A percentile compares a stretch with the other conserved stretches of the same genome.
Conservation (phyloP, 1,140 invertebrate species). For the Brachionus angularis region DNA sequence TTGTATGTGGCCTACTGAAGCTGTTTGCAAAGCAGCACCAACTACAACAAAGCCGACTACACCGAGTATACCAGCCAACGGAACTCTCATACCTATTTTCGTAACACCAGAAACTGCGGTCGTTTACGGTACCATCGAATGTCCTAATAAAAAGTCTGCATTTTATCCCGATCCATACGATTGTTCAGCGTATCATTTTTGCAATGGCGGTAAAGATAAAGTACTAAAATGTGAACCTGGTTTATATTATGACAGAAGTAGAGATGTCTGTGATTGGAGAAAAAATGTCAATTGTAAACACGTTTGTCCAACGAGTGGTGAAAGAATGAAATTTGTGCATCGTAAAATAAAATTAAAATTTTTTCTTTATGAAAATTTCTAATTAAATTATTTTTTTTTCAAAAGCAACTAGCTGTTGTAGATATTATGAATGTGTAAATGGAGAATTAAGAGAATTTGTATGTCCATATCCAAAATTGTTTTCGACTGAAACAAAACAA, state of each 20-base stretch:
- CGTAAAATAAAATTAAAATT: conserved; percentile 38
- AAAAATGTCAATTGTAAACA: conserved; percentile 43
- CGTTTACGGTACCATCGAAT: conserved; percentile 36
- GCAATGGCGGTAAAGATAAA: conserved; percentile 42
- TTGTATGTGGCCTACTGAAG: conserved; percentile 23
- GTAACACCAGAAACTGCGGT: conserved; percentile 7
- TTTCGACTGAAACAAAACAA: conserved; percentile 33
- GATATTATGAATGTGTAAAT: conserved; percentile 43
- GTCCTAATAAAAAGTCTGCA: not conserved
- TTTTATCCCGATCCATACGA: conserved; percentile 43
- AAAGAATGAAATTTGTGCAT: conserved; percentile 43
- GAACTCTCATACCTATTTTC: not conserved
- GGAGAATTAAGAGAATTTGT: conserved; percentile 37
- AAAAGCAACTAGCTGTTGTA: conserved; percentile 40
- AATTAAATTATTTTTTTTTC: not conserved
- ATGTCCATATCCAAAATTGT: conserved; percentile 38
- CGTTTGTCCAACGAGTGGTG: conserved; percentile 31
- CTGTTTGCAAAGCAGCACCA: not conserved
- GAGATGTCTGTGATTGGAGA: conserved; percentile 40
- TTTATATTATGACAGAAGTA: conserved; percentile 33
- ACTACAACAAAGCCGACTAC: not conserved
- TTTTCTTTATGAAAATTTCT: conserved; percentile 18
- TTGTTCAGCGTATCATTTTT: conserved; percentile 43
- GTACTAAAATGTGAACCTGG: conserved; percentile 42
- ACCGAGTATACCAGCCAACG: not conserved